Percentiles rank a stretch among this genome's conserved stretches.
Evolutionary conservation across 1,140 invertebrate species (phyloP).

Genomic region (Temnothorax longispinosus): DNA sequence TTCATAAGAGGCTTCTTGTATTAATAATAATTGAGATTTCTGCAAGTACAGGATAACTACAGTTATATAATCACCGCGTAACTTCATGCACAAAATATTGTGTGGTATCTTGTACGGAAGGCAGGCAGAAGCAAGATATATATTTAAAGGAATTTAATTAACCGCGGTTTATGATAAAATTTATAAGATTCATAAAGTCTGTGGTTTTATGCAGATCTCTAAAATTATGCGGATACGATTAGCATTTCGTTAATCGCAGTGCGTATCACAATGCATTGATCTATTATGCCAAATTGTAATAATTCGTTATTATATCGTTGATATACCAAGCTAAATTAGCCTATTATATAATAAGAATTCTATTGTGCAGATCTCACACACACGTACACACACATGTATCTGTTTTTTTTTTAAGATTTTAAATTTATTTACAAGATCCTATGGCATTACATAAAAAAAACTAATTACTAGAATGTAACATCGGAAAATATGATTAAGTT

Average conservation of each 20-base stretch:
- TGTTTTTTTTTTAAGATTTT: background rate
- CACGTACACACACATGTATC: background rate
- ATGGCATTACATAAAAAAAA: background rate
- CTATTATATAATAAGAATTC: background rate
- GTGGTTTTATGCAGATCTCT: background rate
- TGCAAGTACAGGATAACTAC: background rate
- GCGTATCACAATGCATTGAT: background rate
- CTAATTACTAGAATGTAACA: no score
- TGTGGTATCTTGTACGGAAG: background rate
- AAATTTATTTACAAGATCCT: background rate
- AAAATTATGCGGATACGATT: background rate
- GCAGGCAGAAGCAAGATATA: background rate
- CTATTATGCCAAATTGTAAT: background rate
- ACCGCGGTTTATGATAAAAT: background rate
- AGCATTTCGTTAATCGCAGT: background rate
- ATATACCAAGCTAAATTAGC: background rate
- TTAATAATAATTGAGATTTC: background rate
- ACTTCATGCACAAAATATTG: background rate
- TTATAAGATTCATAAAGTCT: background rate
- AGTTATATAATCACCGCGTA: background rate
- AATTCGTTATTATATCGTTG: slow-evolving; percentile 13
- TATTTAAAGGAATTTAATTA: slow-evolving; percentile 25
- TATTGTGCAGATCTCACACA: background rate
- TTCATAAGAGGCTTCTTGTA: no score
- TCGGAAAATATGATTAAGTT: background rate